Evolutionary conservation across 1,140 invertebrate species (phyloP).

Genomic region (Pseudobourletiella spinata): DNA sequence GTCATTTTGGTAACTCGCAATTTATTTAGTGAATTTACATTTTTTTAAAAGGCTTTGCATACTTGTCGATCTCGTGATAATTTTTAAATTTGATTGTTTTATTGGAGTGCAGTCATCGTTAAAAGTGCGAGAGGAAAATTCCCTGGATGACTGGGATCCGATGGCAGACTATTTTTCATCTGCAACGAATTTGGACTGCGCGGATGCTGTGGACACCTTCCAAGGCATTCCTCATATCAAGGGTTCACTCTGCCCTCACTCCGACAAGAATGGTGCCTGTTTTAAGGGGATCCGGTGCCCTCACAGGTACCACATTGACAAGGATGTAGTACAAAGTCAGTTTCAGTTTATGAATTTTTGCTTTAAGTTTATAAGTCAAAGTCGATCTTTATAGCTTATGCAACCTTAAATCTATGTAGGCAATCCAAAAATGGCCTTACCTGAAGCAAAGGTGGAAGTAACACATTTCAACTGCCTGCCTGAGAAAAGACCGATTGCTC

Average conservation of each 20-base stretch:
- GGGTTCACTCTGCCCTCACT: neutral
- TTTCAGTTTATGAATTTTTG: neutral
- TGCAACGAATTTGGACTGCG: neutral
- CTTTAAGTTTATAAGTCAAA: neutral
- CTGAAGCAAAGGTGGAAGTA: neutral
- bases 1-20: too few species aligned
- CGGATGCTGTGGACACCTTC: neutral
- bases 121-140: too few species aligned
- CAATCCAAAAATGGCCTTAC: neutral
- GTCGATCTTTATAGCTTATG: neutral
- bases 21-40: too few species aligned
- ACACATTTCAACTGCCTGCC: neutral
- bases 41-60: too few species aligned
- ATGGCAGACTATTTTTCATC: neutral
- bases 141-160: slow-evolving; percentile 1
- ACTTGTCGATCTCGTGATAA: too few species aligned
- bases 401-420: neutral
- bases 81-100: too few species aligned
- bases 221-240: neutral
- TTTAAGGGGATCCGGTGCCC: neutral
- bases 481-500: neutral
- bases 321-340: neutral
- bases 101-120: too few species aligned
- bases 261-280: neutral
- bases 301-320: neutral